A percentile compares a stretch with the other conserved stretches of the same genome.
phyloP scores from a whole-genome alignment of 2,888 invertebrate species.

The Erannis defoliaria region DNA sequence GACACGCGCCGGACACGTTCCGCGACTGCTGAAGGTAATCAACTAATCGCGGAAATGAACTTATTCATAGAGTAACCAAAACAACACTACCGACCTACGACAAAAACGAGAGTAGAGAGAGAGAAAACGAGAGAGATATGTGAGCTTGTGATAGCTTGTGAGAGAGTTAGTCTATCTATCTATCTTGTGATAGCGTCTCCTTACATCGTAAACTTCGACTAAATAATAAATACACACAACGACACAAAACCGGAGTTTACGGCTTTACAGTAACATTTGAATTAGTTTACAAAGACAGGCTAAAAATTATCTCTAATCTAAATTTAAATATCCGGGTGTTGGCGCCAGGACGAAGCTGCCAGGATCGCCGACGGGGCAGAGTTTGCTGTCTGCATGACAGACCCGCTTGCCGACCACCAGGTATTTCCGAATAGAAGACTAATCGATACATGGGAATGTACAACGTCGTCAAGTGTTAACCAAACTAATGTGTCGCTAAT shows the following conservation, averaged over 20 bases:
- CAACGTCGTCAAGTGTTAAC: background rate
- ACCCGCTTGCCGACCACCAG: slow-evolving; percentile 1
- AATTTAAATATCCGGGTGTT: background rate
- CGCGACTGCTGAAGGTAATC: background rate
- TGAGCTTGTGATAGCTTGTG: too few species aligned
- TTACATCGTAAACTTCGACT: too few species aligned
- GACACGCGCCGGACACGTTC: slow-evolving; percentile 23
- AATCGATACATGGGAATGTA: slow-evolving; percentile 27
- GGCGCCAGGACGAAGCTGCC: background rate
- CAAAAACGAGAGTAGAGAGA: too few species aligned
- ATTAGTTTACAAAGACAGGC: background rate
- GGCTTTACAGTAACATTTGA: background rate
- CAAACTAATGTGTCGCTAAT: background rate
- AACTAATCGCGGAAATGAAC: background rate
- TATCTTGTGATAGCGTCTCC: too few species aligned
- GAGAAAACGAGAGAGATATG: too few species aligned
- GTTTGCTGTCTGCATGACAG: background rate
- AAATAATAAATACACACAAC: too few species aligned
- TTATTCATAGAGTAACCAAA: too few species aligned
- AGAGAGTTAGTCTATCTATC: too few species aligned
- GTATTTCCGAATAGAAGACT: slow-evolving; percentile 35
- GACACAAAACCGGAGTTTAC: too few species aligned
- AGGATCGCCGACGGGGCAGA: background rate
- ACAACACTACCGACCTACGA: background rate
- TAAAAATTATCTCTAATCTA: background rate